Evolutionary conservation across 2,113 vertebrate genomes (phyloP).

Genomic region (Isurus oxyrinchus): DNA sequence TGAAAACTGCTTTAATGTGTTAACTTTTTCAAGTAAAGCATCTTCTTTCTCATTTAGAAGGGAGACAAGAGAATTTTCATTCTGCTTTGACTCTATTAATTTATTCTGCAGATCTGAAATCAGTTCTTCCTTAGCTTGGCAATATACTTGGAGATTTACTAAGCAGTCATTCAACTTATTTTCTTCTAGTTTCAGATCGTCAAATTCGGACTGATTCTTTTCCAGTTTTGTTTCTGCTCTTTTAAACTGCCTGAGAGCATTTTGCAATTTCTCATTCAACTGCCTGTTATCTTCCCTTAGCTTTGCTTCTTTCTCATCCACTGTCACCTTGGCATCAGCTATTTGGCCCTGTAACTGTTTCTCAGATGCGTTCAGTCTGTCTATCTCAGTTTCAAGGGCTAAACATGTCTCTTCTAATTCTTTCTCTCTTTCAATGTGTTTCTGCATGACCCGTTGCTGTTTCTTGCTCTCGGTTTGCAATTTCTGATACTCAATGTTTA

Average conservation of each 20-base stretch:
- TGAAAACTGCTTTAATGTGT: conserved; percentile 53
- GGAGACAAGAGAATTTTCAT: conserved; percentile 54
- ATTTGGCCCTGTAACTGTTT: conserved; percentile 58
- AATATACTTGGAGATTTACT: conserved; percentile 54
- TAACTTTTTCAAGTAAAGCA: conserved; percentile 53
- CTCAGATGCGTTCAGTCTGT: conserved; percentile 58
- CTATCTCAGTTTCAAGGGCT: conserved; percentile 53
- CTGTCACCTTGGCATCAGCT: conserved; percentile 49
- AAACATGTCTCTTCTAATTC: conserved; percentile 52
- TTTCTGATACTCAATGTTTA: conserved; percentile 48
- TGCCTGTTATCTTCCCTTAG: conserved; percentile 58
- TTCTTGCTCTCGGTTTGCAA: conserved; percentile 52
- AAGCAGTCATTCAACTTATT: conserved; percentile 51
- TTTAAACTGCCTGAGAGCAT: conserved; percentile 52
- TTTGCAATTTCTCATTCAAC: conserved; percentile 66
- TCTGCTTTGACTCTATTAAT: conserved; percentile 57
- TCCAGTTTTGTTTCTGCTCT: conserved; percentile 55
- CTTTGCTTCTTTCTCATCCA: conserved; percentile 57
- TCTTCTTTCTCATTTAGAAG: conserved; percentile 58
- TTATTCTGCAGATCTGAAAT: conserved; percentile 60
- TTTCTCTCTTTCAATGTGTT: conserved; percentile 50
- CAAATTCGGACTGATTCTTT: conserved; percentile 56
- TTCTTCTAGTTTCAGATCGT: conserved; percentile 60
- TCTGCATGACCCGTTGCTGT: conserved; percentile 52
- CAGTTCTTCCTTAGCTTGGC: conserved; percentile 60